Evolutionary conservation across 2,888 invertebrate species (phyloP).

Genomic region (Malachius bipustulatus): DNA sequence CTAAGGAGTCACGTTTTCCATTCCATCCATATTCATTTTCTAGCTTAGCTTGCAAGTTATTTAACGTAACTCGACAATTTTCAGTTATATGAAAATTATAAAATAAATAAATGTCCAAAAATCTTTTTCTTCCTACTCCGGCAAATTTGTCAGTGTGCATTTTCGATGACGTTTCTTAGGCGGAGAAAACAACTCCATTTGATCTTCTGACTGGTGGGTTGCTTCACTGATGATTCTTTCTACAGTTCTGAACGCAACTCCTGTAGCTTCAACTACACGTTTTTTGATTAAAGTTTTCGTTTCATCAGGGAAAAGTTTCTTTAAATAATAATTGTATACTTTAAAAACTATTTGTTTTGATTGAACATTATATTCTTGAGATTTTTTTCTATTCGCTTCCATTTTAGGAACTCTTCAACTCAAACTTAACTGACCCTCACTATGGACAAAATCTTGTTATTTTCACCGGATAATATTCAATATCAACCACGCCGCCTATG

Average conservation of each 20-base stretch:
- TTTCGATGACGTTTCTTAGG: neutral
- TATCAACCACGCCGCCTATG: too few relatives aligned
- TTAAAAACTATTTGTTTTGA: too few relatives aligned
- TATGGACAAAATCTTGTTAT: too few relatives aligned
- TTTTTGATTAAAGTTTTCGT: neutral
- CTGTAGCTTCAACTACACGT: neutral
- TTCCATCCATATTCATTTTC: neutral
- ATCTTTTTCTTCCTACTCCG: neutral
- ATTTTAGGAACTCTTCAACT: too few relatives aligned
- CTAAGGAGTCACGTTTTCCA: slow-evolving; percentile 1
- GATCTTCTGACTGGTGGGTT: too few relatives aligned
- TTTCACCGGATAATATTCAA: too few relatives aligned
- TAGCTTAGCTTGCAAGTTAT: neutral
- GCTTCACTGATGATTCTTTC: neutral
- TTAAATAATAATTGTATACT: neutral
- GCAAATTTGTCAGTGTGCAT: neutral
- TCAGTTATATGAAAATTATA: too few relatives aligned
- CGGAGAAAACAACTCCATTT: too few relatives aligned
- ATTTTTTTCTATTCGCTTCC: too few relatives aligned
- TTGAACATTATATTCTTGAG: too few relatives aligned
- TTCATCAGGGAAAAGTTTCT: neutral
- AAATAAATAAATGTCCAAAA: neutral
- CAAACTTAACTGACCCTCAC: too few relatives aligned
- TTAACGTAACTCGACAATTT: neutral
- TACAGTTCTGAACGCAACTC: neutral